Evolutionary conservation across 2,113 vertebrate species (phyloP).

Genomic region (Dromiciops gliroides): DNA sequence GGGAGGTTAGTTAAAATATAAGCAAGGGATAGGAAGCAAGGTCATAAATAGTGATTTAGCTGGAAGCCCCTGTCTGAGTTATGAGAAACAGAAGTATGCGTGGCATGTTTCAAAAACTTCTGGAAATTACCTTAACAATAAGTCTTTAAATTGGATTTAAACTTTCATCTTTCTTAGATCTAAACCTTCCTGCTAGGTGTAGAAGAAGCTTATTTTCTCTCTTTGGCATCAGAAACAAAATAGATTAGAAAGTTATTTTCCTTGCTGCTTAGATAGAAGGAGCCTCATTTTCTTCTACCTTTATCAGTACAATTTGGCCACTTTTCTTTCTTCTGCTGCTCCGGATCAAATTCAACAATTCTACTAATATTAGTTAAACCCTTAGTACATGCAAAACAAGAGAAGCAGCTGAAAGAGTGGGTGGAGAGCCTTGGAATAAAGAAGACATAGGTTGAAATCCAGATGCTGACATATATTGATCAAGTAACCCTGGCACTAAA

Average conservation of each 20-base stretch:
- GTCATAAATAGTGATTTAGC: slow-evolving; percentile 57
- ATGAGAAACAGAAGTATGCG: slow-evolving; percentile 39
- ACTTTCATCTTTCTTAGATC: slow-evolving; percentile 52
- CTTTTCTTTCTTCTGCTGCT: background rate
- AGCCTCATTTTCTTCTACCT: background rate
- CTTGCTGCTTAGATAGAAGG: background rate
- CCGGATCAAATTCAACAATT: background rate
- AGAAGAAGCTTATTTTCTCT: background rate
- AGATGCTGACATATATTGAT: background rate
- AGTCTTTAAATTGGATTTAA: slow-evolving; percentile 40
- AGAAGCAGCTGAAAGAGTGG: background rate
- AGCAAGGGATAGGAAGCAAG: slow-evolving; percentile 44
- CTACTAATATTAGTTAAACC: background rate
- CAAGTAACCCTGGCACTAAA: background rate
- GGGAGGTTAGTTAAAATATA: slow-evolving; percentile 54
- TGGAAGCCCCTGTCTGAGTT: slow-evolving; percentile 48
- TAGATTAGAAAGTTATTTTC: slow-evolving; percentile 25
- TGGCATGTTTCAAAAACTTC: slow-evolving; percentile 44
- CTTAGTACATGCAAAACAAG: background rate
- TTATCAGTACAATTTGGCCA: background rate
- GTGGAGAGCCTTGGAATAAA: background rate
- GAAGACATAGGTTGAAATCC: background rate
- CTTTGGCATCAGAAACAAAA: slow-evolving; percentile 4
- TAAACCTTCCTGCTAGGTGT: slow-evolving; percentile 7
- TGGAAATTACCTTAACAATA: slow-evolving; percentile 49